Percentiles rank a stretch among this genome's conserved stretches.
phyloP scores from a whole-genome alignment of 2,113 vertebrate genomes.

The Amazona guildingii region DNA sequence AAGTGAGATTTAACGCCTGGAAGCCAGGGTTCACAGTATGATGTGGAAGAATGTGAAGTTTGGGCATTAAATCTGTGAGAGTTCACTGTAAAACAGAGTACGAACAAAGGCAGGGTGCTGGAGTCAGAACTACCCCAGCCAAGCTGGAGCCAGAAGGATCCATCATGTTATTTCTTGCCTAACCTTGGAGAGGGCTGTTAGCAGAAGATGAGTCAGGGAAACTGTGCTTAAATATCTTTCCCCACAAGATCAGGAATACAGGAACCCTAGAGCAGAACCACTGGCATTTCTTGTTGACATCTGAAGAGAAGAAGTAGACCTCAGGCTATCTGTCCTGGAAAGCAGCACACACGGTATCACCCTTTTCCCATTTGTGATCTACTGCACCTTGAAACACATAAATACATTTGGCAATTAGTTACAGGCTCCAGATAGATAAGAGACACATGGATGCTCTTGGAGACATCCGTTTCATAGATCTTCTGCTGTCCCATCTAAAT shows the following conservation, averaged over 20 bases:
- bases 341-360: background rate
- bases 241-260: background rate
- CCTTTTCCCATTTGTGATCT: background rate
- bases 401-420: background rate
- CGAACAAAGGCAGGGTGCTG: constrained; percentile 15
- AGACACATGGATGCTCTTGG: background rate
- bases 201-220: constrained; percentile 41
- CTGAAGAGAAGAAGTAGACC: constrained; percentile 15
- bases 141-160: constrained; percentile 48
- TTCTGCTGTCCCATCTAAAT: background rate
- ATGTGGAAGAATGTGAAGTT: background rate
- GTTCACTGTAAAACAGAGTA: background rate
- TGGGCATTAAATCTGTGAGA: background rate
- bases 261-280: background rate
- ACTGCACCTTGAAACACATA: background rate
- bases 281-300: constrained; percentile 24
- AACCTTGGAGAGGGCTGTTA: constrained; percentile 26
- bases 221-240: background rate
- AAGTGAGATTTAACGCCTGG: background rate
- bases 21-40: background rate
- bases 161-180: constrained; percentile 55
- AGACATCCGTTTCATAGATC: background rate
- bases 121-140: constrained; percentile 27
- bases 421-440: background rate
- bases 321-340: constrained; percentile 22